A percentile compares a stretch with the other conserved stretches of the same genome.
phyloP scores from a whole-genome alignment of 2,113 vertebrate species.

The Perca schrenkii region DNA sequence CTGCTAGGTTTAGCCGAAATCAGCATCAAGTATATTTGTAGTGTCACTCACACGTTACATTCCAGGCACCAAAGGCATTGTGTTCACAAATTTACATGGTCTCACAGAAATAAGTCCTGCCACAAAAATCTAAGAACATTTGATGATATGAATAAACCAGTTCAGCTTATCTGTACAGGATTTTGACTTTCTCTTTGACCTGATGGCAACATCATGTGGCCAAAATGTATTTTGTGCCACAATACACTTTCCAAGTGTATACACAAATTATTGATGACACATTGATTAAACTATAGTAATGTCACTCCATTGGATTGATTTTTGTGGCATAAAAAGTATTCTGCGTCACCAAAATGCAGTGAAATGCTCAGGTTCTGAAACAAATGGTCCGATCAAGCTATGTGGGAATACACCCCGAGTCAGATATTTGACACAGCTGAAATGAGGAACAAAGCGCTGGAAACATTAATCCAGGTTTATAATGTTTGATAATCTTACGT shows the following conservation, averaged over 20 bases:
- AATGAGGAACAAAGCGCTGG: neutral
- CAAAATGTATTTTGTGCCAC: neutral
- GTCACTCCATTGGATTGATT: conserved; percentile 1
- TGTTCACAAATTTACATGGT: neutral
- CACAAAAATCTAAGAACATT: conserved; percentile 28
- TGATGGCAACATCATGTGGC: neutral
- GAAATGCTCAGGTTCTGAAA: too few relatives aligned
- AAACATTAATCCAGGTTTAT: neutral
- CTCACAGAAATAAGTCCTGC: conserved; percentile 13
- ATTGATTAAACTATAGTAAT: neutral
- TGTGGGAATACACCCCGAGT: neutral
- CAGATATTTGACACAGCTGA: conserved; percentile 4
- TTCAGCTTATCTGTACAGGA: neutral
- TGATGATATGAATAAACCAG: neutral
- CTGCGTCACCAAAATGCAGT: neutral
- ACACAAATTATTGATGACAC: neutral
- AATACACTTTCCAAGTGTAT: neutral
- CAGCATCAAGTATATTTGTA: neutral
- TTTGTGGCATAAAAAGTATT: conserved; percentile 28
- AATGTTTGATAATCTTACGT: neutral
- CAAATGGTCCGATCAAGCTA: too few relatives aligned
- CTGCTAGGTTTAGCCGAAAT: neutral
- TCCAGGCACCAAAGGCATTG: neutral
- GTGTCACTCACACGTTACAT: conserved; percentile 1
- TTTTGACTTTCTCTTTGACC: neutral